Percentiles rank a stretch among this genome's conserved stretches.
Evolutionary conservation across 2,113 vertebrate genomes (phyloP).

Genomic region (Athene noctua): DNA sequence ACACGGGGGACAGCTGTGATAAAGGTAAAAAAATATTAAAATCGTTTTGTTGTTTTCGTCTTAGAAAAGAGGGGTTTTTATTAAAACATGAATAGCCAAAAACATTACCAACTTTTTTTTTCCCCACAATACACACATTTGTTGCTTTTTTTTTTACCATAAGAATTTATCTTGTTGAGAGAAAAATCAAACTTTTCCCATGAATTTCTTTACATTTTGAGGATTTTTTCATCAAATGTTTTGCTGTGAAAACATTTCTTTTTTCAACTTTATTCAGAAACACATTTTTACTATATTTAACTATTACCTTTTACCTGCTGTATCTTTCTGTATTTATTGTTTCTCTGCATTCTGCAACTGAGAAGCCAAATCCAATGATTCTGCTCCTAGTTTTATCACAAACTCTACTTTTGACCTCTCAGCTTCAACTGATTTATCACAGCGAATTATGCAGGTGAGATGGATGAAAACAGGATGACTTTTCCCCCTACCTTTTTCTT

Average conservation of each 20-base stretch:
- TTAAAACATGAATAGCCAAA: constrained; percentile 34
- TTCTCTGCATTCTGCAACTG: constrained; percentile 57
- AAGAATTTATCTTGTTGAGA: neutral
- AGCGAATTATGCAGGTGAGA: constrained; percentile 80
- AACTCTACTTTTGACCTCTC: constrained; percentile 78
- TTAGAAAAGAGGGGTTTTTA: neutral
- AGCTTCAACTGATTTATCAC: constrained; percentile 81
- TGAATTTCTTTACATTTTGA: constrained; percentile 19
- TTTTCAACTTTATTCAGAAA: constrained; percentile 41
- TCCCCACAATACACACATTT: constrained; percentile 19
- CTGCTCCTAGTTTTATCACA: constrained; percentile 71
- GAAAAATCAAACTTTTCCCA: neutral
- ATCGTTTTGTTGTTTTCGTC: neutral
- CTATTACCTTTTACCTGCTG: constrained; percentile 57
- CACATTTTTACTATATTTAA: constrained; percentile 49
- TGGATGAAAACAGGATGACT: constrained; percentile 74
- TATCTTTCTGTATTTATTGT: constrained; percentile 56
- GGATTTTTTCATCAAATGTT: constrained; percentile 21
- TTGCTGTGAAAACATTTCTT: constrained; percentile 39
- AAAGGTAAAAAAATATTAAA: constrained; percentile 79
- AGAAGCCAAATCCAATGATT: constrained; percentile 68
- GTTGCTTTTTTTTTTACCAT: neutral
- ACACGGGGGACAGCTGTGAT: constrained; percentile 91
- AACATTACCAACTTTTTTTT: constrained; percentile 51
- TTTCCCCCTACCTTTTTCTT: constrained; percentile 47